Percentiles rank a stretch among this genome's conserved stretches.
phyloP scores from a whole-genome alignment of 2,888 invertebrate species.

The Euclidia mi region DNA sequence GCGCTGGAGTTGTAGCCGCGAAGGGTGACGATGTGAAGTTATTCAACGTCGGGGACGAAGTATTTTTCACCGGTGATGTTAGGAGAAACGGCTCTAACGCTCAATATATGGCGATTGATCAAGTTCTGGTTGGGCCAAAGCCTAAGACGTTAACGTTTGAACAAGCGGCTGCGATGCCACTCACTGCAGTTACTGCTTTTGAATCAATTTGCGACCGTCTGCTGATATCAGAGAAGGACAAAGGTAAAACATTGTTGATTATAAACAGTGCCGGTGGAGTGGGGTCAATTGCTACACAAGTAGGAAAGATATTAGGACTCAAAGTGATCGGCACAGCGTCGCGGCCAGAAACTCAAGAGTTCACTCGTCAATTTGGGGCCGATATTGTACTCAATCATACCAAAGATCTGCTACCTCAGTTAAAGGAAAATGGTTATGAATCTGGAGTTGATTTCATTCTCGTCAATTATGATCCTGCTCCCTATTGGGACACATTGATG shows the following conservation, averaged over 20 bases:
- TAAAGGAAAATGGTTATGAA: conserved; percentile 70
- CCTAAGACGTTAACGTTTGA: conserved; percentile 79
- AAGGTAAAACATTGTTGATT: conserved; percentile 75
- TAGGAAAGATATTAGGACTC: conserved; percentile 76
- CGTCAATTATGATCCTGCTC: conserved; percentile 81
- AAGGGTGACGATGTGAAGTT: conserved; percentile 69
- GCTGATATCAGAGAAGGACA: conserved; percentile 75
- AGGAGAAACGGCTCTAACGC: conserved; percentile 79
- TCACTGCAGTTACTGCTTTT: conserved; percentile 77
- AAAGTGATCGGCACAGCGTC: conserved; percentile 84
- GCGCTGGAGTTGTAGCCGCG: conserved; percentile 76
- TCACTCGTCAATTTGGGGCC: conserved; percentile 71
- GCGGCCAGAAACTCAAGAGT: conserved; percentile 71
- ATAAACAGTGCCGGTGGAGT: conserved; percentile 85
- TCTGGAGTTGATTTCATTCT: conserved; percentile 79
- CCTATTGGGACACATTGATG: conserved; percentile 81
- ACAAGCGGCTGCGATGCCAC: conserved; percentile 83
- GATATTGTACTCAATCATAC: conserved; percentile 78
- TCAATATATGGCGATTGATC: conserved; percentile 76
- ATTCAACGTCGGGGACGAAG: conserved; percentile 79
- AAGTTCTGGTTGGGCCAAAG: conserved; percentile 74
- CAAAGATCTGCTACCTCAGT: conserved; percentile 71
- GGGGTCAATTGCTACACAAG: conserved; percentile 79
- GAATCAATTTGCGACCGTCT: conserved; percentile 78
- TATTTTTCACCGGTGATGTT: conserved; percentile 78